Conservation (phyloP, 23 tunicate species). For the Halocynthia roretzi region DNA sequence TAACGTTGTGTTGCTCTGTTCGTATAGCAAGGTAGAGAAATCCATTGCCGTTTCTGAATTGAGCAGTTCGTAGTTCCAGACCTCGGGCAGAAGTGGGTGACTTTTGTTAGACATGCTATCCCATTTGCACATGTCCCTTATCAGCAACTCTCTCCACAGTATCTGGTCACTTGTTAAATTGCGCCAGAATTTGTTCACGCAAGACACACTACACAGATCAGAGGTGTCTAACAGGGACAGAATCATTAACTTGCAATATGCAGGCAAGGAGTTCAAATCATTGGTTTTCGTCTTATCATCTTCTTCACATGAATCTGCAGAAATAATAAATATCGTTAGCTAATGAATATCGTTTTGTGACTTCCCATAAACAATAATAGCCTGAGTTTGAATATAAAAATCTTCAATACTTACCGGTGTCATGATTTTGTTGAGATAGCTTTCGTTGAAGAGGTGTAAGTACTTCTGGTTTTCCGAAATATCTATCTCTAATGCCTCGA, state of each 20-base stretch:
- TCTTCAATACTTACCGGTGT: background rate
- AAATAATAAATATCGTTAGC: background rate
- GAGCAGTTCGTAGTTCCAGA: constrained; percentile 12
- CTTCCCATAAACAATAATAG: background rate
- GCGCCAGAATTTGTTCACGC: constrained; percentile 64
- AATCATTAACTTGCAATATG: constrained; percentile 79
- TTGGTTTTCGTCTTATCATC: background rate
- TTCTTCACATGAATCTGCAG: background rate
- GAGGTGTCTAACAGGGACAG: constrained; percentile 63
- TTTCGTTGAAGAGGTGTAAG: background rate
- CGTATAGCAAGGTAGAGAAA: constrained; percentile 1
- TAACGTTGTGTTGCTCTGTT: background rate
- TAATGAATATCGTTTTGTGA: background rate
- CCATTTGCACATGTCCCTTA: constrained; percentile 73
- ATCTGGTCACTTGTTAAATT: constrained; percentile 73
- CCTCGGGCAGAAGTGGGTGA: constrained; percentile 43
- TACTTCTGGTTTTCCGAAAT: constrained; percentile 24
- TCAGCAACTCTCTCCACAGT: constrained; percentile 82
- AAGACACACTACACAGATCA: constrained; percentile 65
- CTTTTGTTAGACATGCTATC: constrained; percentile 66
- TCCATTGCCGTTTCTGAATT: background rate
- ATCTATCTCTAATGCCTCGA: constrained; percentile 59
- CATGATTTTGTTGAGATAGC: too few species aligned
- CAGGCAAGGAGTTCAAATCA: constrained; percentile 50
- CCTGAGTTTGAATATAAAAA: background rate